Evolutionary conservation across 23 tunicate species (phyloP).

Genomic region (Trididemnum nubilum): DNA sequence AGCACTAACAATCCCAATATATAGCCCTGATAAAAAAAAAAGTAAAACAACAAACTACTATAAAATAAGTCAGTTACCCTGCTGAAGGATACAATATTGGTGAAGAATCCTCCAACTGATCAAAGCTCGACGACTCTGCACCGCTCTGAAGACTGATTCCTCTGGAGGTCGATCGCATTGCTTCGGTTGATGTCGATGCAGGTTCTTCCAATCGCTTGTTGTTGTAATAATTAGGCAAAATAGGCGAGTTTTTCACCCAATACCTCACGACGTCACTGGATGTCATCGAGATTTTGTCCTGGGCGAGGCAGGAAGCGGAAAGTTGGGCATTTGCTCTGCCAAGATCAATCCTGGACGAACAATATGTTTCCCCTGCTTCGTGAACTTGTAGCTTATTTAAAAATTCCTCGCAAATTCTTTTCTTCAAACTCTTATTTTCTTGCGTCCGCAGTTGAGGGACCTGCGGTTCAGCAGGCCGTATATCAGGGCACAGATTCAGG

Average conservation of each 20-base stretch:
- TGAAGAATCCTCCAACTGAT: background rate
- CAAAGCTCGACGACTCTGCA: too few relatives aligned
- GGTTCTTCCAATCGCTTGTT: background rate
- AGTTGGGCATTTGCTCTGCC: background rate
- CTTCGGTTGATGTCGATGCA: background rate
- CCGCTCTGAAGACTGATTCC: too few relatives aligned
- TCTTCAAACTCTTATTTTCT: background rate
- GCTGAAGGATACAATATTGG: background rate
- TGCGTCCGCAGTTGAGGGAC: background rate
- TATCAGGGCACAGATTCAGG: background rate
- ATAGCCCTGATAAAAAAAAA: too few relatives aligned
- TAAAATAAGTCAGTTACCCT: background rate
- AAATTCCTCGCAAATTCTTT: background rate
- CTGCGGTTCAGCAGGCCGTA: background rate
- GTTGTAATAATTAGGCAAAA: background rate
- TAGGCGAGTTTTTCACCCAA: background rate
- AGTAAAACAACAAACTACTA: background rate
- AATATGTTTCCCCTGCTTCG: background rate
- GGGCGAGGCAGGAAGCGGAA: background rate
- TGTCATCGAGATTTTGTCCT: background rate
- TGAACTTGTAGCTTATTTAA: background rate
- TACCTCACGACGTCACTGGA: constrained; percentile 5
- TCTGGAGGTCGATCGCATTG: too few relatives aligned
- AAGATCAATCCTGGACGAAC: too few relatives aligned
- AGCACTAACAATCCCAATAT: too few relatives aligned